Evolutionary conservation across 1,140 invertebrate species (phyloP), one percentile per base, ranked within the genome.

Genomic region (Mycetomoellerius zeteki): DNA sequence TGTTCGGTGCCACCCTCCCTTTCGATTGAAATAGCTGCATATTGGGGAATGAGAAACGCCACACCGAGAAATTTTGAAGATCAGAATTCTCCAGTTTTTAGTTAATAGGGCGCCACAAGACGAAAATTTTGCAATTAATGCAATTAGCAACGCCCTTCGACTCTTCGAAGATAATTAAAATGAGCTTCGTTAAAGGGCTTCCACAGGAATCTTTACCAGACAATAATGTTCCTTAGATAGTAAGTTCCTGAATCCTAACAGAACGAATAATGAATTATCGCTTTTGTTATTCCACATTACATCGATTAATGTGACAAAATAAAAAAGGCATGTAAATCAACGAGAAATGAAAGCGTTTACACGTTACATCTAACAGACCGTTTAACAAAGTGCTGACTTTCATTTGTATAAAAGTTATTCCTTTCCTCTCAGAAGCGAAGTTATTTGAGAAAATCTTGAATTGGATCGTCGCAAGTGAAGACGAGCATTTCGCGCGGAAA

Each of bases 181-280:
- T 73, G 30, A 88, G 80, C 86, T 89, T 89, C 78, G 80, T 89
- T 89, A 89, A 64, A 14, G 10, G 43, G 58, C 10, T 27, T n/a
- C 8, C 58, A 62, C 58, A 62, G 10, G 16, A 30, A 21, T 47
- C 37, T n/a, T 77, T 37, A 50, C 16, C 24, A 6, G 24, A 33
- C 6, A 62, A 37, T 62, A 3, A 62, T 37, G 56, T 50, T 16
- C 43, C 24, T 27, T 30, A 30, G 27, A 65, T 62, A 14, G 0
- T 37, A 12, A n/a, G n/a, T n/a, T n/a, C 16, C 12, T 30, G 43
- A 65, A 50, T 24, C 4, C 24, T 52, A 78, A 65, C 19, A 30
- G 6, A 14, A 21, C 4, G 19, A 21, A 64, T n/a, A 60, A 19
- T 43, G 37, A 8, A 58, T 75, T 24, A 50, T 78, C 43, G 19